phyloP scores from a whole-genome alignment of 1,140 invertebrate genomes.

The Thalassaphorura encarpata region DNA sequence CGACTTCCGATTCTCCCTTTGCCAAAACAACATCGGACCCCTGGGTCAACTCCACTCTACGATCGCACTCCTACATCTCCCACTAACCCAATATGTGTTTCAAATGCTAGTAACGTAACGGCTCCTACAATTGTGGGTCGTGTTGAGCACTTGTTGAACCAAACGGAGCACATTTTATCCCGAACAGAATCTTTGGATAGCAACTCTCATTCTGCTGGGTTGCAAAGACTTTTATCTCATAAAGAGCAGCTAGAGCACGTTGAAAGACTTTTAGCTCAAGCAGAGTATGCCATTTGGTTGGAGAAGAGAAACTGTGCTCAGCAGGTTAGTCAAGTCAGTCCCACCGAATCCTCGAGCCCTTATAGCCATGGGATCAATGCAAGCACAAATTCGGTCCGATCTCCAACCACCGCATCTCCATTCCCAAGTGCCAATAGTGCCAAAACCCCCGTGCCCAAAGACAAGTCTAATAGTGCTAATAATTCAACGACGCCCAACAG shows the following conservation, averaged over 20 bases:
- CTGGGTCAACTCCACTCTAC: slow-evolving; percentile 29
- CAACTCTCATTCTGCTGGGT: slow-evolving; percentile 29
- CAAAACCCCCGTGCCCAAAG: slow-evolving; percentile 20
- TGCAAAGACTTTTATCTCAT: slow-evolving; percentile 30
- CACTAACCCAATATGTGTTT: slow-evolving; percentile 16
- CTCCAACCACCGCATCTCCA: slow-evolving; percentile 11
- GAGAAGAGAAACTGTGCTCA: slow-evolving; percentile 32
- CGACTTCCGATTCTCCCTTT: slow-evolving; percentile 26
- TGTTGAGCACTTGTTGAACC: slow-evolving; percentile 32
- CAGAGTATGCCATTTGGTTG: slow-evolving; percentile 33
- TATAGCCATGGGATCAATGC: slow-evolving; percentile 17
- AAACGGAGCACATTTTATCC: slow-evolving; percentile 33
- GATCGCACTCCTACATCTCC: slow-evolving; percentile 29
- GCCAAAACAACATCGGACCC: slow-evolving; percentile 27
- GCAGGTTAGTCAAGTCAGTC: slow-evolving; percentile 25
- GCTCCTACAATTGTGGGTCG: slow-evolving; percentile 32
- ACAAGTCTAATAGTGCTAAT: slow-evolving; percentile 6
- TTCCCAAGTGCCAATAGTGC: slow-evolving; percentile 27
- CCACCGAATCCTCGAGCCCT: slow-evolving; percentile 18
- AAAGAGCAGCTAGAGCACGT: slow-evolving; percentile 33
- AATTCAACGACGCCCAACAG: not conserved
- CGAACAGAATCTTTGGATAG: slow-evolving; percentile 32
- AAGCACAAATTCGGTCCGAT: slow-evolving; percentile 7
- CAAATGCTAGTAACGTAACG: no score
- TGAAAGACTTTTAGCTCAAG: slow-evolving; percentile 31